Evolutionary conservation across 2,113 vertebrate genomes (phyloP), one percentile per base, ranked within the genome.

Genomic region (Gulo gulo): DNA sequence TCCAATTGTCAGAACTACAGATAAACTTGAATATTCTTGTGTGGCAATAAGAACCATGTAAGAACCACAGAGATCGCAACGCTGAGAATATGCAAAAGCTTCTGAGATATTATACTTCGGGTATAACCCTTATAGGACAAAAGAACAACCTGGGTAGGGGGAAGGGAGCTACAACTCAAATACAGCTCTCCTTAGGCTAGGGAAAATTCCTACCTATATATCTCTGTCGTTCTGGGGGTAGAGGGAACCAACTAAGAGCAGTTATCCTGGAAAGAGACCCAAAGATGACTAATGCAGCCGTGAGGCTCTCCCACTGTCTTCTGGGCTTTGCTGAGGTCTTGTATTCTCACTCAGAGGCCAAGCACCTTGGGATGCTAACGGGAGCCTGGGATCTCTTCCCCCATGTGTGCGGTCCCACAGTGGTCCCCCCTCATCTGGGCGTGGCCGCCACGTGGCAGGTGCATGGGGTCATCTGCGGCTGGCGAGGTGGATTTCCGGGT

Each of bases 1-100:
- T 81, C 39, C 24, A 93, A 55, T 71, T 83, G 52, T 94, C n/a
- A 67, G 39, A 95, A 85, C 36, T 69, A 71, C 45, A 29, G 36
- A 42, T 50, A 81, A 87, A 87, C n/a, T 36, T 84, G n/a, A 61
- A 83, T 31, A 39, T 57, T 86, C 57, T 87, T 84, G 34, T 7
- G 23, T 5, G 26, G 39, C 11, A 0, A 0, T 80, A 24, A 47
- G 24, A 31, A 74, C 31, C 39, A 67, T 2, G 4, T 26, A 88
- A 84, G 63, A 90, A 90, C 21, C 55, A 42, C 7, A 71, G 63
- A 76, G 82, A 80, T 24, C 59, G 39, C 45, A 65, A 39, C 23
- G 36, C n/a, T 71, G 31, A 57, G 88, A 80, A 91, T 4, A n/a
- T 11, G 36, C 42, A 80, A 69, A 47, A 84, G 69, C 61, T 91